Evolutionary conservation across 2,888 invertebrate genomes (phyloP).

Genomic region (Trissolcus japonicus): DNA sequence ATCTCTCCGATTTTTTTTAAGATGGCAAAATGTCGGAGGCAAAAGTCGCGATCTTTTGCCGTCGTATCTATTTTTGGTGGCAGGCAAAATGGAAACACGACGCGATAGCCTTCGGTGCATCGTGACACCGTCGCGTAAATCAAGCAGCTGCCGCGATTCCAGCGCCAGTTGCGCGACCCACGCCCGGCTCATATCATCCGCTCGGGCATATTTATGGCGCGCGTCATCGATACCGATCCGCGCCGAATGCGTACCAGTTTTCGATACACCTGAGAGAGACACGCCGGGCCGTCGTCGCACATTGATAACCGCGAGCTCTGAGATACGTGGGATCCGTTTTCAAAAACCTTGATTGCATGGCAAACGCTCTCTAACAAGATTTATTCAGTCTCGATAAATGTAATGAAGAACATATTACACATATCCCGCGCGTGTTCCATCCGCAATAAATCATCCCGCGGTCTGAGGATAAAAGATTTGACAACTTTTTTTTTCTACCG

Average conservation of each 20-base stretch:
- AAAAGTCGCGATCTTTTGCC: no score
- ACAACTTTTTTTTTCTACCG: no score
- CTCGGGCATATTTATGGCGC: slow-evolving; percentile 69
- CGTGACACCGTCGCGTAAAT: slow-evolving; percentile 69
- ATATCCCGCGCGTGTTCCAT: no score
- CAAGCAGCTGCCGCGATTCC: slow-evolving; percentile 72
- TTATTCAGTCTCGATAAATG: slow-evolving; percentile 17
- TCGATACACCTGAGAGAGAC: slow-evolving; percentile 16
- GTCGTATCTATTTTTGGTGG: no score
- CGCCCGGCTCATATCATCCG: slow-evolving; percentile 71
- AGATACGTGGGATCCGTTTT: slow-evolving; percentile 16
- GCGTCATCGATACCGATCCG: no score
- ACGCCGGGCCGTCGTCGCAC: no score
- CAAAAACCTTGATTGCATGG: slow-evolving; percentile 1
- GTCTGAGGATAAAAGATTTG: no score
- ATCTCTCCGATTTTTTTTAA: no score
- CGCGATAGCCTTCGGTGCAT: slow-evolving; percentile 56
- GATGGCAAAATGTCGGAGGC: neutral
- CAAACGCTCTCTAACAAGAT: slow-evolving; percentile 3
- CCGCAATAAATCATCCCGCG: no score
- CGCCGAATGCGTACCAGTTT: no score
- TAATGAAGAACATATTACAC: no score
- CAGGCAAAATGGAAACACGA: no score
- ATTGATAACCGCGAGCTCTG: slow-evolving; percentile 2
- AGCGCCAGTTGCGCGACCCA: slow-evolving; percentile 64